These are phyloP conservation scores for Labroides dimidiatus DNA, from an alignment of 2,797 vertebrate species.

Conservation along the genomic window DNA sequence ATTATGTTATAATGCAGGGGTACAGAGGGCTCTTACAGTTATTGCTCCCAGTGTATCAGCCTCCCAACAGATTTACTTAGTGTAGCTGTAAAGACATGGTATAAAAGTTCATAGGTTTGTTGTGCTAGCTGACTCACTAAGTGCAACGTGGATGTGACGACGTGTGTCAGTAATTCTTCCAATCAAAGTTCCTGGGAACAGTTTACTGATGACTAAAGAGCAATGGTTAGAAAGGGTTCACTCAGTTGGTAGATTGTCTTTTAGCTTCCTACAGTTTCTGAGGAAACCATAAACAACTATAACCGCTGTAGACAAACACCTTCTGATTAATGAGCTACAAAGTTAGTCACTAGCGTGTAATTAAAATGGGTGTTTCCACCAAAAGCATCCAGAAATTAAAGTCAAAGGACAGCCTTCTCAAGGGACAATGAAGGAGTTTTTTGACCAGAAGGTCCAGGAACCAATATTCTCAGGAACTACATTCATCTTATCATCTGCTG, in stretches of 20 bases:
- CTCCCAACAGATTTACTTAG: neutral
- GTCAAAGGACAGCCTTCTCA: too few species aligned
- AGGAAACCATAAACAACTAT: too few species aligned
- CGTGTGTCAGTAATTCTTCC: neutral
- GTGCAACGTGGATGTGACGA: neutral
- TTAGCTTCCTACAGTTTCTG: too few species aligned
- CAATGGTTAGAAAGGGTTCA: neutral
- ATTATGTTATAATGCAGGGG: neutral
- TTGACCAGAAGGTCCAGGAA: too few species aligned
- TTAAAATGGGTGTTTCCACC: too few species aligned
- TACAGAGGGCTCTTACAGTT: neutral
- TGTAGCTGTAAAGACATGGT: constrained; percentile 3
- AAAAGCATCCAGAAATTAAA: too few species aligned
- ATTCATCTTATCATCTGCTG: too few species aligned
- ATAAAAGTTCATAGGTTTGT: neutral
- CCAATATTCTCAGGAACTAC: too few species aligned
- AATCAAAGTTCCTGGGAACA: neutral
- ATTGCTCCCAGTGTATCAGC: neutral
- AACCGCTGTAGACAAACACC: too few species aligned
- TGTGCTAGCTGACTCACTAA: constrained; percentile 1
- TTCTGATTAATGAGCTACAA: too few species aligned
- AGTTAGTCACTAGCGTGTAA: too few species aligned
- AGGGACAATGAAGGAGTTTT: too few species aligned
- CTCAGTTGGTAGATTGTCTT: neutral
- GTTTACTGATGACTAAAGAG: neutral